Base-by-base conservation (phyloP, 2,797 vertebrate genomes). In the Momotus momota region DNA sequence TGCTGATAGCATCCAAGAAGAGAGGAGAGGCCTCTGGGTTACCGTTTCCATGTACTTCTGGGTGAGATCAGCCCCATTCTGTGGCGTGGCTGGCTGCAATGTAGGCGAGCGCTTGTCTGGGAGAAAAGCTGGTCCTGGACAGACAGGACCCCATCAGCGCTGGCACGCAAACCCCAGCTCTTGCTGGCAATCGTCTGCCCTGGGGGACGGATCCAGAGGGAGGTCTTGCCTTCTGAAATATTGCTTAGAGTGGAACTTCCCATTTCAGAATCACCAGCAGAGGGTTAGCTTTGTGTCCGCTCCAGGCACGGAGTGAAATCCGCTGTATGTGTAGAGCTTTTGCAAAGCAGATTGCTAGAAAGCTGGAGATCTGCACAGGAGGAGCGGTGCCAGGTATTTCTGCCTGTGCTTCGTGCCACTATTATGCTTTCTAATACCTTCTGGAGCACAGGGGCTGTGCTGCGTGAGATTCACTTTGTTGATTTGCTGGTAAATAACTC, bases 401-500 rank as follows among this genome's bases (percentile, higher is more conserved):
- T 93, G 82, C 75, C 75, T 64, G 18, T 58, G 61, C 71, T 83
- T 84, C 60, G 33, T 40, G 33, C 66, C 25, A 23, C 91, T 86
- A 1, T 29, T 90, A 77, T 90, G 83, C 83, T 89, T 91, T 73
- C 67, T 90, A 45, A 96, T 92, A 65, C 73, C 57, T 90, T 86
- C 90, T 81, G 83, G 67, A 94, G 86, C 75, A 70, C 48, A 20
- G 61, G 54, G 84, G 46, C 85, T 90, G 90, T 85, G 66, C 70
- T 94, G 89, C 52, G 77, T 73, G 55, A 72, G 85, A 86, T 81
- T 75, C 9, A 15, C 74, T 94, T 81, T 71, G 81, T 81, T 90
- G 86, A 94, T 81, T 57, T 94, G 38, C 70, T 90, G 67, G 86
- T 95, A 90, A 94, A 93, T 90, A 85, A 73, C 81, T 87, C 64